Evolutionary conservation across 2,113 vertebrate species (phyloP).

Genomic region (Cranoglanis bouderius): DNA sequence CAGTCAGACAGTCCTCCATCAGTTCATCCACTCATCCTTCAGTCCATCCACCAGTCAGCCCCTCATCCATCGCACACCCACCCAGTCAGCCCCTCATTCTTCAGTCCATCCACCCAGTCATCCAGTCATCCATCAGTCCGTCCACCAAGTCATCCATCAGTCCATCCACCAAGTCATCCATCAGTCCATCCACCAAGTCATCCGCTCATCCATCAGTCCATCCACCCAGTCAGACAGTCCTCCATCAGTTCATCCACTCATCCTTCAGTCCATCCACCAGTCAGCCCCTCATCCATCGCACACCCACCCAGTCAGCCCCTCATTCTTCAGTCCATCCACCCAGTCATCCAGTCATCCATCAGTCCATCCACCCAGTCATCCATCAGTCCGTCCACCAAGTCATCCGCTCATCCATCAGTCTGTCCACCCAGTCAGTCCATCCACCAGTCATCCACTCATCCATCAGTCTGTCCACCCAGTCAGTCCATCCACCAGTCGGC

Average conservation of each 20-base stretch:
- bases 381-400: not conserved
- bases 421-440: not conserved
- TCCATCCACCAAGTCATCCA: not conserved
- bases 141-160: not conserved
- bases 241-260: not conserved
- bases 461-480: not conserved
- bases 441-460: not conserved
- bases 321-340: not conserved
- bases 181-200: not conserved
- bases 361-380: not conserved
- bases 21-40: not conserved
- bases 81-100: not conserved
- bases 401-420: too few relatives aligned
- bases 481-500: not conserved
- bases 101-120: not conserved
- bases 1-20: not conserved
- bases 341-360: not conserved
- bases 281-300: too few relatives aligned
- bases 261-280: too few relatives aligned
- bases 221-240: not conserved
- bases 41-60: not conserved
- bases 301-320: too few relatives aligned
- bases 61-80: too few relatives aligned
- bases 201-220: not conserved
- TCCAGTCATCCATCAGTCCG: not conserved